Percentiles rank a stretch among this genome's conserved stretches.
These are phyloP conservation scores for Halcyon badia DNA, from an alignment of 2,797 vertebrate genomes.

Conservation along the genomic window DNA sequence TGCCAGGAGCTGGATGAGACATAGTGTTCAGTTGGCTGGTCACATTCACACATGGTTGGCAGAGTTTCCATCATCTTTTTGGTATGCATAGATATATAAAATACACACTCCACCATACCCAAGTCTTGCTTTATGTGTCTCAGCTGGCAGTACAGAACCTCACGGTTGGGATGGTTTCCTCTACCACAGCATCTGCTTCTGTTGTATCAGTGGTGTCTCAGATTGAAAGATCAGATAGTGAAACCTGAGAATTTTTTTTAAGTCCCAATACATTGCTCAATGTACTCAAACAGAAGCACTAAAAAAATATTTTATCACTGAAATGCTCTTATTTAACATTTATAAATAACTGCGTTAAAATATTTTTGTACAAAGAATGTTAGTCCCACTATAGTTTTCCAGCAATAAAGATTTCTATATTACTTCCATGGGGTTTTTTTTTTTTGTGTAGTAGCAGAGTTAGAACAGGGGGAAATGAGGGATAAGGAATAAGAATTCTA, in stretches of 20 bases:
- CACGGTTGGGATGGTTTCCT: not conserved
- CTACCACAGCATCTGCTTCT: not conserved
- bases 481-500: not conserved
- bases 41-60: not conserved
- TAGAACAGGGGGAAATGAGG: not conserved
- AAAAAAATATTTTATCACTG: slow-evolving; percentile 65
- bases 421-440: not conserved
- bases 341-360: slow-evolving; percentile 20
- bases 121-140: not conserved
- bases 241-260: not conserved
- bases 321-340: slow-evolving; percentile 47
- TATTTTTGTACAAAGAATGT: slow-evolving; percentile 53
- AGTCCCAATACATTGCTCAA: not conserved
- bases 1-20: not conserved
- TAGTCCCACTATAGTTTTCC: slow-evolving; percentile 12
- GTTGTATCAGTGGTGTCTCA: not conserved
- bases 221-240: not conserved
- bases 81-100: not conserved
- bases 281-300: slow-evolving; percentile 44
- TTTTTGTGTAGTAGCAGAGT: not conserved
- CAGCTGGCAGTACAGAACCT: not conserved
- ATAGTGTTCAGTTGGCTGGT: not conserved
- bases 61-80: not conserved
- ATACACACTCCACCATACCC: not conserved
- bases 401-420: slow-evolving; percentile 47